Percentiles rank a stretch among this genome's conserved stretches.
These are phyloP conservation scores for Taenaris catops DNA, from an alignment of 2,888 invertebrate genomes.

Conservation along the genomic window DNA sequence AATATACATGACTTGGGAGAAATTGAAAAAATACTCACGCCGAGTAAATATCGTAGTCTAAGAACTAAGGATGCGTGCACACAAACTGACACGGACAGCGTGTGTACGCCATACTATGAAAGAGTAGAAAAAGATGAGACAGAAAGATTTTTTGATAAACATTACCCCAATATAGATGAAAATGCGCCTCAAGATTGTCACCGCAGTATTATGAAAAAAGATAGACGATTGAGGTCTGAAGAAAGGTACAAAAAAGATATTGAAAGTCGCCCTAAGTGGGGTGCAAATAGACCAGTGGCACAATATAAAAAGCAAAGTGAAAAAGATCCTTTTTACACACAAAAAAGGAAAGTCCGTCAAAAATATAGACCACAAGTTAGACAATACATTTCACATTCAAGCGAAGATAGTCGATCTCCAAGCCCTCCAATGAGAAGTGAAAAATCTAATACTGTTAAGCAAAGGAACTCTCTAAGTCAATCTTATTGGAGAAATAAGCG, in stretches of 20 bases:
- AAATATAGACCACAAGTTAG: slow-evolving; percentile 81
- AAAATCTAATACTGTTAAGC: slow-evolving; percentile 54
- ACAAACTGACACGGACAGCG: slow-evolving; percentile 79
- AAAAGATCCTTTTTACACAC: slow-evolving; percentile 91
- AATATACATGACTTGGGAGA: slow-evolving; percentile 50
- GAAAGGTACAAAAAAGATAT: slow-evolving; percentile 78
- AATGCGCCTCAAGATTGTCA: slow-evolving; percentile 70
- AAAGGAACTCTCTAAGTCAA: slow-evolving; percentile 68
- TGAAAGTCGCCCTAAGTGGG: slow-evolving; percentile 86
- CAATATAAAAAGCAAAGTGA: slow-evolving; percentile 94
- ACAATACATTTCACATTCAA: slow-evolving; percentile 79
- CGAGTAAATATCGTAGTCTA: slow-evolving; percentile 67
- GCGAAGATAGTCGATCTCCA: slow-evolving; percentile 81
- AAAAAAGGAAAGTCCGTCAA: slow-evolving; percentile 83
- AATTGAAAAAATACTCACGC: slow-evolving; percentile 57
- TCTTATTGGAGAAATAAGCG: slow-evolving; percentile 73
- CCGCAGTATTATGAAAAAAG: slow-evolving; percentile 72
- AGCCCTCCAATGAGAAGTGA: slow-evolving; percentile 70
- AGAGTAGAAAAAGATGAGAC: slow-evolving; percentile 52
- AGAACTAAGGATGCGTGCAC: slow-evolving; percentile 82
- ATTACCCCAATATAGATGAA: slow-evolving; percentile 71
- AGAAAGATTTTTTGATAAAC: slow-evolving; percentile 69
- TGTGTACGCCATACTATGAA: slow-evolving; percentile 45
- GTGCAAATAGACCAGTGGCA: slow-evolving; percentile 87
- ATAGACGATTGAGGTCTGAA: slow-evolving; percentile 72